A percentile compares a stretch with the other conserved stretches of the same genome.
Conservation (phyloP, 1,140 invertebrate species). For the Zaprionus africanus region DNA sequence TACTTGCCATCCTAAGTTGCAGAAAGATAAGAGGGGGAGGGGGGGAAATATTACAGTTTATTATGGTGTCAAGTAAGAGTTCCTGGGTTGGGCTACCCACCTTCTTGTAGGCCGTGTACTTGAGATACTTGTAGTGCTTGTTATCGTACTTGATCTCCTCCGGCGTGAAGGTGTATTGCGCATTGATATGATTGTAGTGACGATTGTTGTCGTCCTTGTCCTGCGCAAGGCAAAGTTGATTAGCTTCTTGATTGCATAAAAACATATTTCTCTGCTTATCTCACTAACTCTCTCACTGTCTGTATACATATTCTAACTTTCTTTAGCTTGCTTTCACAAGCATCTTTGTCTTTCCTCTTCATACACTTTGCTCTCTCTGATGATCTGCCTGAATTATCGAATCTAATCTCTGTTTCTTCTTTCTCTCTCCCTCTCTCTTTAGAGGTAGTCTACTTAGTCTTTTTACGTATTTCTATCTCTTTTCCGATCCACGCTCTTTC, state of each 20-base stretch:
- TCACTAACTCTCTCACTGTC: neutral
- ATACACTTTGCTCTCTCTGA: no score
- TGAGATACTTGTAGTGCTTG: slow-evolving; percentile 92
- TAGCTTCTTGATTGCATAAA: neutral
- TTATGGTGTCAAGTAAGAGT: neutral
- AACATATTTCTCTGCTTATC: neutral
- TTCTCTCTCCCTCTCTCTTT: no score
- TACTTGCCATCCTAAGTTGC: slow-evolving; percentile 86
- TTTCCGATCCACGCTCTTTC: no score
- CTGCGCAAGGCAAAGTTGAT: slow-evolving; percentile 36
- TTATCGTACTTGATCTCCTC: slow-evolving; percentile 92
- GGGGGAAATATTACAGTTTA: neutral
- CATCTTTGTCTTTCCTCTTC: no score
- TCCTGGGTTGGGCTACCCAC: slow-evolving; percentile 40
- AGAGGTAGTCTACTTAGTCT: no score
- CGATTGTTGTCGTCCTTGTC: slow-evolving; percentile 84
- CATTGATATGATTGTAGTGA: slow-evolving; percentile 84
- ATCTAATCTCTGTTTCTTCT: no score
- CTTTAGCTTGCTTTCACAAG: no score
- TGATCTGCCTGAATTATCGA: no score
- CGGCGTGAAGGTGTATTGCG: slow-evolving; percentile 88
- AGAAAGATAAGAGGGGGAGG: slow-evolving; percentile 15
- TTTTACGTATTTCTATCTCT: no score
- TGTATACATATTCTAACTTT: neutral
- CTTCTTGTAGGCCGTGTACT: slow-evolving; percentile 90